These are phyloP conservation scores for Cheirogaleus major DNA, from an alignment of 2,797 vertebrate genomes.

Conservation along the genomic window DNA sequence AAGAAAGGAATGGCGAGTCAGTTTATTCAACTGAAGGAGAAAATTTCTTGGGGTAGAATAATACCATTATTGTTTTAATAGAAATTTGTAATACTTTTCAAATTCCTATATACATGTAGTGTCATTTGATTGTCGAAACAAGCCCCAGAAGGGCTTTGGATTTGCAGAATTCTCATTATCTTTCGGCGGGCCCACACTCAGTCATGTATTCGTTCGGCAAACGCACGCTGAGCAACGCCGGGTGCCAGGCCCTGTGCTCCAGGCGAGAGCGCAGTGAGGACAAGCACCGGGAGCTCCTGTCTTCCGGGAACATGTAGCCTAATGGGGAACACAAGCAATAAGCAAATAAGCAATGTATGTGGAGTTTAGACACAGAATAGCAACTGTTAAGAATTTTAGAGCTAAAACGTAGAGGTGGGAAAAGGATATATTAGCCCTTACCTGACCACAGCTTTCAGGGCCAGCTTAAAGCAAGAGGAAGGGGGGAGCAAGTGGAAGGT, in stretches of 20 bases:
- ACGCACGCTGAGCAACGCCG: accelerated
- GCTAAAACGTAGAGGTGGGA: neutral
- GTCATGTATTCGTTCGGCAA: accelerated
- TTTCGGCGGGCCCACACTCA: neutral
- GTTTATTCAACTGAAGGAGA: neutral
- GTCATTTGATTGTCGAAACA: neutral
- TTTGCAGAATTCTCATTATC: neutral
- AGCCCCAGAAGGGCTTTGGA: neutral
- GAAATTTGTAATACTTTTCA: neutral
- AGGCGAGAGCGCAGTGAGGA: neutral
- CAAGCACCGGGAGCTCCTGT: neutral
- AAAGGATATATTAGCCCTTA: neutral
- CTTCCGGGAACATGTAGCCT: neutral
- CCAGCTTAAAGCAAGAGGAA: neutral
- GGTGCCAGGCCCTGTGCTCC: neutral
- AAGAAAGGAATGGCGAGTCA: accelerated
- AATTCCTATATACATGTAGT: neutral
- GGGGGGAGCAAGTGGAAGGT: neutral
- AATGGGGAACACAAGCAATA: neutral
- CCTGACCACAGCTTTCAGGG: neutral
- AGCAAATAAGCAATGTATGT: neutral
- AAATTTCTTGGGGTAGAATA: neutral
- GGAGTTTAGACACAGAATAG: neutral
- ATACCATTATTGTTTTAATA: neutral
- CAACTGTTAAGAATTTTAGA: neutral